Base-by-base conservation (phyloP, 1,140 invertebrate species). In the Hypsibius dujardini region DNA sequence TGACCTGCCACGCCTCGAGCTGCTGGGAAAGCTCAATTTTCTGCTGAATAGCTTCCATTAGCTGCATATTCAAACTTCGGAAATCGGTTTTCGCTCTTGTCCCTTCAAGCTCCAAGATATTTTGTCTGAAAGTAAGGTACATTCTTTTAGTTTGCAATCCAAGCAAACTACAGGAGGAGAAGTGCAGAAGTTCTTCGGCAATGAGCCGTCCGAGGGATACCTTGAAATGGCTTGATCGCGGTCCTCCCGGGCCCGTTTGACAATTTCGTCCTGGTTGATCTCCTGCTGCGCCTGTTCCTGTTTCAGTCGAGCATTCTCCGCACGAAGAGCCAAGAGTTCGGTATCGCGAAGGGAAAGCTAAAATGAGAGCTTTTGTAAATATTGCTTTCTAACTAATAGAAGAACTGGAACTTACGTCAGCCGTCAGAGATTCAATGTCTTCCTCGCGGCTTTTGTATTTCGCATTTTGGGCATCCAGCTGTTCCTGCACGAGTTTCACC, bases 1-100 rank as follows among this genome's bases (percentile, higher is more conserved):
- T n/a, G n/a, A 90, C 88, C 88, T 92, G 89, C 92, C 92, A 96
- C 81, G 95, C 91, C 76, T 95, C 92, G 15, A 95, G 80, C 77
- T 95, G 90, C 77, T 95, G 90, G 47, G 90, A 92, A 1, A 95
- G 83, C 77, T 92, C 90, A 59, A 95, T 86, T 80, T 96, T 95
- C 80, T 95, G 92, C 77, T 92, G 87, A 59, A 96, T 89, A 0
- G 91, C 90, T 78, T 95, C 92, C 83, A 95, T 87, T 67, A 96
- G 82, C 79, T 96, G 92, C 75, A 89, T 90, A 77, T 93, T 92
- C 46, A 91, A 87, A 77, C 92, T 90, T 81, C 93, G 87, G 69
- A 94, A 83, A 75, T 95, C 92, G 59, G 94, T 90, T 14, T 91
- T 83, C 0, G 89, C 88, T 76, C 88, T 87, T 1, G 91, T 90